phyloP scores from a whole-genome alignment of 1,140 invertebrate species.

The Hyles euphorbiae region DNA sequence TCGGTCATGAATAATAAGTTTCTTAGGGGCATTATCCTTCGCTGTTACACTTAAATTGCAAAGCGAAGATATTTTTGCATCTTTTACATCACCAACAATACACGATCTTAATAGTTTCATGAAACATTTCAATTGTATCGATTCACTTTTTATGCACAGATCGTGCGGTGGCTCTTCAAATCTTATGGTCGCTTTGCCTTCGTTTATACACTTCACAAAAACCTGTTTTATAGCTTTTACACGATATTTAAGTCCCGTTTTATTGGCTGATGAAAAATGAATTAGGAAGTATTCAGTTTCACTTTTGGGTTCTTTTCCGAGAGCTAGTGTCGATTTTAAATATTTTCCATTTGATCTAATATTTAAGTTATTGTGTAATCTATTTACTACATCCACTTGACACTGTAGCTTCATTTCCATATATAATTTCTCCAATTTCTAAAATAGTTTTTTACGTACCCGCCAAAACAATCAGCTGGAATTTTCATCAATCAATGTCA shows the following conservation, averaged over 20 bases:
- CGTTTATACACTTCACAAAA: slow-evolving; percentile 81
- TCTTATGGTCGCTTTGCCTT: slow-evolving; percentile 85
- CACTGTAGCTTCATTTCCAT: slow-evolving; percentile 81
- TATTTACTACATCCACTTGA: slow-evolving; percentile 79
- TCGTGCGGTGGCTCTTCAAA: slow-evolving; percentile 82
- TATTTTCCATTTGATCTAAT: slow-evolving; percentile 62
- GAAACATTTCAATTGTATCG: slow-evolving; percentile 82
- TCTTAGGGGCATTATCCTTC: slow-evolving; percentile 74
- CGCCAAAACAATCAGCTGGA: background rate
- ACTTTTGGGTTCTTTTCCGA: slow-evolving; percentile 79
- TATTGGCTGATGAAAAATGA: slow-evolving; percentile 80
- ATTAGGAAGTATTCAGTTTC: slow-evolving; percentile 78
- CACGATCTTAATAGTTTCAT: slow-evolving; percentile 79
- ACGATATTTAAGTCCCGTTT: slow-evolving; percentile 81
- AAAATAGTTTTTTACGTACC: background rate
- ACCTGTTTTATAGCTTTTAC: slow-evolving; percentile 80
- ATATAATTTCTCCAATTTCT: background rate
- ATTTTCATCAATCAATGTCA: no score
- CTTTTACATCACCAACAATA: slow-evolving; percentile 76
- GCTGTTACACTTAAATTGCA: slow-evolving; percentile 75
- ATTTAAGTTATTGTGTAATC: slow-evolving; percentile 65
- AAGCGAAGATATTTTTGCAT: slow-evolving; percentile 43
- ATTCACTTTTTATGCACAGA: slow-evolving; percentile 81
- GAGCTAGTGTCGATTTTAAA: slow-evolving; percentile 78
- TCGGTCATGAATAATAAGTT: slow-evolving; percentile 77